Evolutionary conservation across 2,888 invertebrate genomes (phyloP).

Genomic region (Belgica antarctica): DNA sequence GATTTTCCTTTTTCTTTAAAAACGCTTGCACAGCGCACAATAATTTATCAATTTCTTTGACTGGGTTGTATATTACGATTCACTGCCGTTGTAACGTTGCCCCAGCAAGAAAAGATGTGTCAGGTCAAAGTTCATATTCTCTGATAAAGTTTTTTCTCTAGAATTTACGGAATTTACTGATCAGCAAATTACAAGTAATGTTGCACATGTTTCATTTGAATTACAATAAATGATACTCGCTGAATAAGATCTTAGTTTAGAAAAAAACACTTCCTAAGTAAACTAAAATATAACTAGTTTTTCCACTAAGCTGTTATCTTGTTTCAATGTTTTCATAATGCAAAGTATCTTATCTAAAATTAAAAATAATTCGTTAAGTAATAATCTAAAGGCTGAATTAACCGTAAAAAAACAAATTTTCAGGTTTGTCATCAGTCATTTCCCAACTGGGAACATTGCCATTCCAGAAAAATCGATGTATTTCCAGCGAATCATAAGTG

Average conservation of each 20-base stretch:
- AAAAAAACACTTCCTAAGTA: background rate
- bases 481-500: background rate
- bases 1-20: background rate
- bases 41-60: constrained; percentile 25
- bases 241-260: background rate
- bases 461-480: background rate
- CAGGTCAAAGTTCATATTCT: background rate
- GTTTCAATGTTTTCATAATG: too few species aligned
- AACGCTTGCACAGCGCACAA: constrained; percentile 6
- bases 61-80: background rate
- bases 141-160: too few species aligned
- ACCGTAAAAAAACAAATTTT: too few species aligned
- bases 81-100: background rate
- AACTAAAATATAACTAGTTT: background rate
- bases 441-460: background rate
- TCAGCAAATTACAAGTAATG: too few species aligned
- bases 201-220: too few species aligned
- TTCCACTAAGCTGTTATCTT: too few species aligned
- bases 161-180: too few species aligned
- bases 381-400: too few species aligned
- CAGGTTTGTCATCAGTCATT: too few species aligned
- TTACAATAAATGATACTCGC: too few species aligned
- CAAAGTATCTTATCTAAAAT: too few species aligned
- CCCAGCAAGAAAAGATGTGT: background rate
- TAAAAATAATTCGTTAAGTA: too few species aligned